These are phyloP conservation scores for Acinonyx jubatus DNA, from an alignment of 2,113 vertebrate genomes.

Conservation along the genomic window DNA sequence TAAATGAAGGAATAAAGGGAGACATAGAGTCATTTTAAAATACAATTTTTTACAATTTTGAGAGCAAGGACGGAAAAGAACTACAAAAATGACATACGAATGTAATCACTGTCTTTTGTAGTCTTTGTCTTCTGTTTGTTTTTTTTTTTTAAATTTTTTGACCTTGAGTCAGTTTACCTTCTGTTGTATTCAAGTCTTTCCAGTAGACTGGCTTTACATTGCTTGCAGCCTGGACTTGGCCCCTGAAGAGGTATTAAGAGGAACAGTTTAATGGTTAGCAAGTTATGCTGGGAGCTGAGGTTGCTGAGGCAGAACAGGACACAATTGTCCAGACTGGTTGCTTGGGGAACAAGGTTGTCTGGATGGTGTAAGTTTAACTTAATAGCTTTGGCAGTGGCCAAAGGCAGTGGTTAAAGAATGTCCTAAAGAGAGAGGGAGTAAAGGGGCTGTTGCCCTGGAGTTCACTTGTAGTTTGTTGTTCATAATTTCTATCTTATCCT, in stretches of 20 bases:
- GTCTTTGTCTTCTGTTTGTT: neutral
- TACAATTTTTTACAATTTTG: neutral
- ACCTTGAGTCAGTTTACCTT: slow-evolving; percentile 5
- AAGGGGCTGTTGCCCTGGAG: neutral
- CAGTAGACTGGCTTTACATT: slow-evolving; percentile 13
- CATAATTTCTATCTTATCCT: neutral
- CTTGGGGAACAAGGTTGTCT: slow-evolving; percentile 41
- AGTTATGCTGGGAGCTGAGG: slow-evolving; percentile 1
- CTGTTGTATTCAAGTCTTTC: neutral
- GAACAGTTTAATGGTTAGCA: slow-evolving; percentile 39
- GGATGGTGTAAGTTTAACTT: slow-evolving; percentile 31
- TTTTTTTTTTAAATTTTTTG: neutral
- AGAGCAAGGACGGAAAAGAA: neutral
- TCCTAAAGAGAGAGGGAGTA: neutral
- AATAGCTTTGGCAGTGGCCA: slow-evolving; percentile 18
- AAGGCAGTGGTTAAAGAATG: slow-evolving; percentile 26
- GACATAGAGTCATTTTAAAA: neutral
- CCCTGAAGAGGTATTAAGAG: slow-evolving; percentile 30
- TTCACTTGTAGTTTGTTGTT: slow-evolving; percentile 29
- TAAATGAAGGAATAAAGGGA: neutral
- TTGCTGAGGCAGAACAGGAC: slow-evolving; percentile 48
- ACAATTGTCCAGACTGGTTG: slow-evolving; percentile 5
- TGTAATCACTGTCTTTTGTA: neutral
- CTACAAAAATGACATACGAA: neutral
- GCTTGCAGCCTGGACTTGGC: neutral